Conservation (phyloP, 2,113 vertebrate species). For the Herpailurus yagouaroundi region DNA sequence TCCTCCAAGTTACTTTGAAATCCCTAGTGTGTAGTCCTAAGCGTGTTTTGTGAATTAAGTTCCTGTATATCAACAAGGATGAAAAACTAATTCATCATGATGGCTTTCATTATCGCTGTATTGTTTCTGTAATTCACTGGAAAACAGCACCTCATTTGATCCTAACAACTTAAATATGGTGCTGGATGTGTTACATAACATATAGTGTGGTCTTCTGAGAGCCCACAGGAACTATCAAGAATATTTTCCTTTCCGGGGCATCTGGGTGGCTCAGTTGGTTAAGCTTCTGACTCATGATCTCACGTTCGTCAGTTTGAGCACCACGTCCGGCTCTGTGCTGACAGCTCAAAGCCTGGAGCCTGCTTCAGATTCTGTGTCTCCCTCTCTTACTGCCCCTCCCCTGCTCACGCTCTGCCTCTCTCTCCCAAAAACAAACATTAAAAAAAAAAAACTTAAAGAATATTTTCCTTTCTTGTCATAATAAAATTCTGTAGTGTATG, state of each 20-base stretch:
- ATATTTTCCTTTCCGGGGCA: not conserved
- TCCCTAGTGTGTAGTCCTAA: not conserved
- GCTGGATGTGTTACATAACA: not conserved
- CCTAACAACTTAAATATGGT: not conserved
- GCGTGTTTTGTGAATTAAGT: not conserved
- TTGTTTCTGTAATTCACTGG: slow-evolving; percentile 8
- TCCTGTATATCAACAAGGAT: not conserved
- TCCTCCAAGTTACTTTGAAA: slow-evolving; percentile 5
- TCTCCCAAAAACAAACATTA: too few relatives aligned
- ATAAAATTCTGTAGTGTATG: not conserved
- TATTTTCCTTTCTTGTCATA: not conserved
- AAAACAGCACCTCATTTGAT: not conserved
- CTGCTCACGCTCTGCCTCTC: too few relatives aligned
- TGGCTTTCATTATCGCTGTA: not conserved
- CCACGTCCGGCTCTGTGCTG: too few relatives aligned
- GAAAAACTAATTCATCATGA: not conserved
- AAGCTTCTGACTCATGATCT: too few relatives aligned
- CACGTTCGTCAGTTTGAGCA: too few relatives aligned
- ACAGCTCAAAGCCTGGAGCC: too few relatives aligned
- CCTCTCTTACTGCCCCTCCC: too few relatives aligned
- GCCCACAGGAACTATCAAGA: not conserved
- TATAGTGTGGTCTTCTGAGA: not conserved
- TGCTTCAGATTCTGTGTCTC: too few relatives aligned
- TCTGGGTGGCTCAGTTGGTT: too few relatives aligned
- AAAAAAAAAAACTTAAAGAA: not conserved